phyloP scores from a whole-genome alignment of 2,113 vertebrate species.

The Hyperopisus bebe region DNA sequence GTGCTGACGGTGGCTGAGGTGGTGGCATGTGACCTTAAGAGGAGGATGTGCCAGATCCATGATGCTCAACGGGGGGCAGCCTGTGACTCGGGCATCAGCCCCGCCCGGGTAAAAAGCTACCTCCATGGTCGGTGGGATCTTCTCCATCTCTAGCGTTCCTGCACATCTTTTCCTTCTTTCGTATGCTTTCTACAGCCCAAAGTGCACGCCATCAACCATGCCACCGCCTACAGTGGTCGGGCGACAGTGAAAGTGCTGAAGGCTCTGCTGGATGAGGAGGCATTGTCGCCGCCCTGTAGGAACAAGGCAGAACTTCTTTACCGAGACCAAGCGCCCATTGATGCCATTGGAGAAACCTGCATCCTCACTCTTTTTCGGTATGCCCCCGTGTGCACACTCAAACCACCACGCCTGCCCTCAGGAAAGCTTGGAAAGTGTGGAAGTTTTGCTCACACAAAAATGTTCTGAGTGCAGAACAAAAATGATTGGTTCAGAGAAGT shows the following conservation, averaged over 20 bases:
- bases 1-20: conserved; percentile 67
- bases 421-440: not conserved
- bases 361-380: conserved; percentile 75
- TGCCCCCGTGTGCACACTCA: not conserved
- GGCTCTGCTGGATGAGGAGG: conserved; percentile 79
- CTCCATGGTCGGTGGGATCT: not conserved
- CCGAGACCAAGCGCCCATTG: conserved; percentile 55
- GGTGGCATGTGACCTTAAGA: conserved; percentile 67
- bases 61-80: conserved; percentile 50
- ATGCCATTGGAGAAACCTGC: conserved; percentile 47
- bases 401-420: not conserved
- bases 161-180: not conserved
- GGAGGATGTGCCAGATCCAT: conserved; percentile 74
- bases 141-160: not conserved
- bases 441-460: not conserved
- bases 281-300: conserved; percentile 56
- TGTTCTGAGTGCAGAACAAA: not conserved
- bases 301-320: conserved; percentile 80
- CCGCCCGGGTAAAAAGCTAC: conserved; percentile 73
- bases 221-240: conserved; percentile 77
- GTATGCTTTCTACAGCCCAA: conserved; percentile 66
- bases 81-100: conserved; percentile 71
- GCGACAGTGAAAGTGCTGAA: conserved; percentile 77
- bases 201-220: conserved; percentile 78
- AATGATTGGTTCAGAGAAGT: not conserved